Conservation (phyloP, 2,888 invertebrate genomes). For the Limnephilus marmoratus region DNA sequence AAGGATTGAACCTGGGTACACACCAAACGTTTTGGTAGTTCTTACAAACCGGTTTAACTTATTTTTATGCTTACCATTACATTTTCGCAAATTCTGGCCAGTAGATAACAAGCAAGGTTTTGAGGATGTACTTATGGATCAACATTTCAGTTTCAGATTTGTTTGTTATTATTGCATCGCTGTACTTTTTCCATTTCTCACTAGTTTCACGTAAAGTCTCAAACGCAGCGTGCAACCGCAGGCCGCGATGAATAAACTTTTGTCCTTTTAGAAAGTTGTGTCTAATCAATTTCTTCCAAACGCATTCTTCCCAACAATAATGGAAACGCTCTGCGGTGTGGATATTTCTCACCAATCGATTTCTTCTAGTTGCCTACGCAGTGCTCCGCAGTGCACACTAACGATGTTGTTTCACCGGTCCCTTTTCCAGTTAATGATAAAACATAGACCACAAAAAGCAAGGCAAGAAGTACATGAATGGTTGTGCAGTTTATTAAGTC, state of each 20-base stretch:
- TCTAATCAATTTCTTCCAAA: slow-evolving; percentile 52
- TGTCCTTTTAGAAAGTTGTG: slow-evolving; percentile 61
- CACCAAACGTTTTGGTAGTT: too few species aligned
- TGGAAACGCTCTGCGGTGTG: slow-evolving; percentile 24
- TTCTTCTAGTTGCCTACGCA: slow-evolving; percentile 39
- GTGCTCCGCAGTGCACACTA: background rate
- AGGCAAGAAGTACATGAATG: background rate
- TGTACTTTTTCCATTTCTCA: background rate
- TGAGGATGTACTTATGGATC: too few species aligned
- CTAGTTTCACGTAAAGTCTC: background rate
- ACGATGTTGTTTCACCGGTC: background rate
- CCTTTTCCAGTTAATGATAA: background rate
- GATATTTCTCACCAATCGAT: slow-evolving; percentile 43
- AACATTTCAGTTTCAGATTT: too few species aligned
- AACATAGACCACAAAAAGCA: background rate
- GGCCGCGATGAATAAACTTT: slow-evolving; percentile 37
- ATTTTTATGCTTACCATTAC: too few species aligned
- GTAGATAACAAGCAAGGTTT: too few species aligned
- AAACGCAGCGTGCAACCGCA: slow-evolving; percentile 35
- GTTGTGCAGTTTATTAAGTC: background rate
- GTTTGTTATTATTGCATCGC: background rate
- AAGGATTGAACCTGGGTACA: too few species aligned
- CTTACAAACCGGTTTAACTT: too few species aligned
- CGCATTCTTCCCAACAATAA: slow-evolving; percentile 43
- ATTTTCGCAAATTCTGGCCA: too few species aligned